Evolutionary conservation across 2,888 invertebrate species (phyloP).

Genomic region (Homarus gammarus): DNA sequence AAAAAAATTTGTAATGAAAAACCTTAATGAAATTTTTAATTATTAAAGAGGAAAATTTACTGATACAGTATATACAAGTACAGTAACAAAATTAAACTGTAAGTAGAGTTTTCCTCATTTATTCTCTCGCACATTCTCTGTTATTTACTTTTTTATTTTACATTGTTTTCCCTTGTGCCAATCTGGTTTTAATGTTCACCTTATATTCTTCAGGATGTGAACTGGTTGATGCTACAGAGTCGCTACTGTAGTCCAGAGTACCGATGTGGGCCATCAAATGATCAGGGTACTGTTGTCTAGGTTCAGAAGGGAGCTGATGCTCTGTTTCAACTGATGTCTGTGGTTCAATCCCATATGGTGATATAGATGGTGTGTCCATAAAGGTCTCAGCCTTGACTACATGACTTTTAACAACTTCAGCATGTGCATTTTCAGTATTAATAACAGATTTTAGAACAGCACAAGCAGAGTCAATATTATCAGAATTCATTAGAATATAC

Average conservation of each 20-base stretch:
- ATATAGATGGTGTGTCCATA: neutral
- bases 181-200: slow-evolving; percentile 42
- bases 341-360: slow-evolving; percentile 19
- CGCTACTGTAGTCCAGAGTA: slow-evolving; percentile 56
- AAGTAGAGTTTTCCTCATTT: no score
- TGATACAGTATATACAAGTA: no score
- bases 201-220: slow-evolving; percentile 62
- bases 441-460: slow-evolving; percentile 23
- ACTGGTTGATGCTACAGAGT: slow-evolving; percentile 48
- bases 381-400: slow-evolving; percentile 4
- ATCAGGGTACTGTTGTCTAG: slow-evolving; percentile 37
- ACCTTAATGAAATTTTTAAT: no score
- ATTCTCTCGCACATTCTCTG: no score
- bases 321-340: slow-evolving; percentile 47
- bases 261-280: slow-evolving; percentile 51
- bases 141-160: neutral
- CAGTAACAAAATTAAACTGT: no score
- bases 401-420: slow-evolving; percentile 49
- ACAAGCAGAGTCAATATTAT: slow-evolving; percentile 35
- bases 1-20: no score
- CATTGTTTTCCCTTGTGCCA: slow-evolving; percentile 60
- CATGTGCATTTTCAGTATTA: slow-evolving; percentile 41
- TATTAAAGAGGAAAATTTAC: no score
- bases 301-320: slow-evolving; percentile 21
- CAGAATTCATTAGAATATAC: slow-evolving; percentile 12